Percentiles rank a stretch among this genome's conserved stretches.
phyloP scores from a whole-genome alignment of 2,113 vertebrate species.

The Chroicocephalus ridibundus region DNA sequence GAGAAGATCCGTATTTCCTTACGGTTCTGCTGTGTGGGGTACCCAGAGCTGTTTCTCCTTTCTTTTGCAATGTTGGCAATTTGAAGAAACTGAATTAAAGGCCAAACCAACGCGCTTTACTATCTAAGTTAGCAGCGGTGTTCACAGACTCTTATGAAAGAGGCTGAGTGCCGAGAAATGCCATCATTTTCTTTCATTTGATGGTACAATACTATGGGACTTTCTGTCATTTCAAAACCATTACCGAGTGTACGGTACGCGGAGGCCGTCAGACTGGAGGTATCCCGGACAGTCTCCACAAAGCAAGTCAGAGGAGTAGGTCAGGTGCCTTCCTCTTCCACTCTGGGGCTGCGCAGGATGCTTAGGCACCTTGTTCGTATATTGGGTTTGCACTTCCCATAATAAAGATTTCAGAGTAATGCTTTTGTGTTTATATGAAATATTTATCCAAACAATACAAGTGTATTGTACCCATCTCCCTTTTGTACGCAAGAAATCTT shows the following conservation, averaged over 20 bases:
- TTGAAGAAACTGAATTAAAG: neutral
- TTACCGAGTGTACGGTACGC: rapidly evolving
- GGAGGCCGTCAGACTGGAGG: neutral
- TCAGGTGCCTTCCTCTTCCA: neutral
- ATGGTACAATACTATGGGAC: neutral
- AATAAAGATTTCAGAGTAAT: neutral
- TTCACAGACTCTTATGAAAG: neutral
- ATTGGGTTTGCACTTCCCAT: neutral
- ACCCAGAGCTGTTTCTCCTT: neutral
- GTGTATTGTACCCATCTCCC: neutral
- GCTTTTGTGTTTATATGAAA: neutral
- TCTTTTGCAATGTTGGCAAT: neutral
- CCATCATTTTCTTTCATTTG: neutral
- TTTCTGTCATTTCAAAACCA: neutral
- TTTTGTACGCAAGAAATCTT: neutral
- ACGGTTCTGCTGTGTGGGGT: neutral
- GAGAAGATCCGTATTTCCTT: neutral
- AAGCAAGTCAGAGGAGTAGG: neutral
- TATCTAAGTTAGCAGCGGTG: neutral
- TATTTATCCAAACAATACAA: neutral
- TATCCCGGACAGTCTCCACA: neutral
- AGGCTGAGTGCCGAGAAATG: neutral
- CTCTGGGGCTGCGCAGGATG: neutral
- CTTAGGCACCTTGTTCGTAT: neutral
- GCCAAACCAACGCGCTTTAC: neutral